These are phyloP conservation scores for Chlamydotis undulata DNA, from an alignment of 2,113 vertebrate species.

Conservation along the genomic window DNA sequence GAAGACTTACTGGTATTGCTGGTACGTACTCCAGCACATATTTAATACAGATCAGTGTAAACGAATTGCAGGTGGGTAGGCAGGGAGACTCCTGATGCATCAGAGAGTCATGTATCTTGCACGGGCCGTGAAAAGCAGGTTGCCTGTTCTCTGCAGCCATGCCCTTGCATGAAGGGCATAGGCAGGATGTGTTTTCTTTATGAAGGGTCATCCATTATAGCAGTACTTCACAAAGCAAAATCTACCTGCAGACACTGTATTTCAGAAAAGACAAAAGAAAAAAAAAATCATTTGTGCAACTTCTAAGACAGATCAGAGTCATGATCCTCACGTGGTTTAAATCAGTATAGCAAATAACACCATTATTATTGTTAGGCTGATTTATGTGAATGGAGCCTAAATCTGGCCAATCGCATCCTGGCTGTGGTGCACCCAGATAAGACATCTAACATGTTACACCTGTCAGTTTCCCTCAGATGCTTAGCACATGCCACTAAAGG, in stretches of 20 bases:
- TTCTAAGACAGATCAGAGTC: background rate
- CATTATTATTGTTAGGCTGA: background rate
- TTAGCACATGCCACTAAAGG: constrained; percentile 13
- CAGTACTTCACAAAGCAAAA: background rate
- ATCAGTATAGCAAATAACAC: background rate
- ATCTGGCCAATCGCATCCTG: background rate
- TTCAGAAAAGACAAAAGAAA: background rate
- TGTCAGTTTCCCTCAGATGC: background rate
- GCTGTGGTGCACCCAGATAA: background rate
- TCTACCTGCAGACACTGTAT: background rate
- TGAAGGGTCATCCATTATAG: background rate
- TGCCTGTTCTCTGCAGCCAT: background rate
- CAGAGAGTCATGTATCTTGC: background rate
- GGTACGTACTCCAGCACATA: fast-evolving
- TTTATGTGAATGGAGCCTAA: background rate
- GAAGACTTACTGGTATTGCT: background rate
- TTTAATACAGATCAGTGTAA: background rate
- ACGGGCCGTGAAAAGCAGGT: background rate
- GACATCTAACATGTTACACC: background rate
- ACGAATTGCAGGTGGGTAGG: background rate
- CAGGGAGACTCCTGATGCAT: background rate
- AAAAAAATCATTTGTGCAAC: background rate
- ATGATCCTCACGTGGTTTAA: background rate
- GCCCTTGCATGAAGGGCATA: background rate
- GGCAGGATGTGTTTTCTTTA: background rate